phyloP scores from a whole-genome alignment of 1,140 invertebrate species.

The Brachionus paranguensis region DNA sequence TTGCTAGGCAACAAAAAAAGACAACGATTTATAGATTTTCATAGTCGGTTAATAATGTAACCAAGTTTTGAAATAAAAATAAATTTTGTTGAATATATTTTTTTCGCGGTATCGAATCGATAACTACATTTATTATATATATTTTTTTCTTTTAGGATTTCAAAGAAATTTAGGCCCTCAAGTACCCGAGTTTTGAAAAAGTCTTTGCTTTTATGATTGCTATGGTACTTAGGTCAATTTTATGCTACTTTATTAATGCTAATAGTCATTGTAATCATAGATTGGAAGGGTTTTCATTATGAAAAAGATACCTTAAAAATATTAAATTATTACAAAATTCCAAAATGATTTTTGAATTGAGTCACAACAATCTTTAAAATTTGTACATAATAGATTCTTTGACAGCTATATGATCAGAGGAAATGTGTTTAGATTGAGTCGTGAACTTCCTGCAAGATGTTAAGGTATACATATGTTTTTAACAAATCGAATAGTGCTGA shows the following conservation, averaged over 20 bases:
- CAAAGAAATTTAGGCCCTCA: background rate
- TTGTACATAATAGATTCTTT: too few species aligned
- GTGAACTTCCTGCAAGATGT: too few species aligned
- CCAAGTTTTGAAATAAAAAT: conserved; percentile 9
- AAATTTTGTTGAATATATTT: background rate
- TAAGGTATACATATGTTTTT: background rate
- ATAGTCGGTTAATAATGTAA: conserved; percentile 25
- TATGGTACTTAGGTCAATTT: background rate
- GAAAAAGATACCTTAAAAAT: too few species aligned
- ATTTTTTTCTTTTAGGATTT: background rate
- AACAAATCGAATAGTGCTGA: background rate
- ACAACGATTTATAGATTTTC: conserved; percentile 6
- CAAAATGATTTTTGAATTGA: too few species aligned
- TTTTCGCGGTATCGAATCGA: background rate
- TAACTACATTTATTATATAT: background rate
- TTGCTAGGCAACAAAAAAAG: conserved; percentile 1
- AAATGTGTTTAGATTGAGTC: too few species aligned
- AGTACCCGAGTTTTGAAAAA: background rate
- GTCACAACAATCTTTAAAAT: too few species aligned
- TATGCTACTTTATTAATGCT: background rate
- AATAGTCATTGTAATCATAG: background rate
- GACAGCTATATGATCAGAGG: too few species aligned
- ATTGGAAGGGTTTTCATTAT: background rate
- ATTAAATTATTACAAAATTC: too few species aligned
- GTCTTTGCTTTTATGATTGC: background rate